These are phyloP conservation scores for Calameuta filiformis DNA, from an alignment of 2,888 invertebrate genomes.

Conservation along the genomic window DNA sequence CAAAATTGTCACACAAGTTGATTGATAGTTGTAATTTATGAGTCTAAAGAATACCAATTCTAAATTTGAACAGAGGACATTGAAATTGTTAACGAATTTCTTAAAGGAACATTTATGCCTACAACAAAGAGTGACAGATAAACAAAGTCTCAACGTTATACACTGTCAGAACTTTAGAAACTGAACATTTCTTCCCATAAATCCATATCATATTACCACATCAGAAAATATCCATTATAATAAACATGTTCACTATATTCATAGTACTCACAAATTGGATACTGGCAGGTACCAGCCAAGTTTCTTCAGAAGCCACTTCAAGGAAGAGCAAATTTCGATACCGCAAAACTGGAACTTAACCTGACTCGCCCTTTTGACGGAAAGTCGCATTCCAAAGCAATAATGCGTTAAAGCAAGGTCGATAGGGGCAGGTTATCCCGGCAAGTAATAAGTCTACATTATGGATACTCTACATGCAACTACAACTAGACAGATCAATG, in stretches of 20 bases:
- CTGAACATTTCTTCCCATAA: neutral
- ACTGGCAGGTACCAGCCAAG: constrained; percentile 48
- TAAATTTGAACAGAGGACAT: neutral
- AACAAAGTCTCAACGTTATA: neutral
- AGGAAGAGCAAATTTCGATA: constrained; percentile 49
- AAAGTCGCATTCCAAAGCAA: constrained; percentile 51
- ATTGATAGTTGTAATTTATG: neutral
- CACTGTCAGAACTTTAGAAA: neutral
- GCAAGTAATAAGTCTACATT: neutral
- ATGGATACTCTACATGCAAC: neutral
- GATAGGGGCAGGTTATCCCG: neutral
- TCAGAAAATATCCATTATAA: neutral
- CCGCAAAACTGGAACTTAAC: constrained; percentile 49
- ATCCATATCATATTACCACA: neutral
- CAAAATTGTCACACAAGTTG: neutral
- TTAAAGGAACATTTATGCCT: neutral
- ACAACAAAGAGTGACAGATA: neutral
- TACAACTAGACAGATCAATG: neutral
- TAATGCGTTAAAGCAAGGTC: constrained; percentile 3
- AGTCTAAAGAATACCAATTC: neutral
- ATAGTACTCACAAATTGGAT: constrained; percentile 45
- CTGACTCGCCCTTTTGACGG: constrained; percentile 46
- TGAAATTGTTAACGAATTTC: neutral
- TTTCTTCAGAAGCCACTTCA: constrained; percentile 50
- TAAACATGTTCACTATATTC: neutral